phyloP scores from a whole-genome alignment of 2,888 invertebrate species.

The Malthinus flaveolus region DNA sequence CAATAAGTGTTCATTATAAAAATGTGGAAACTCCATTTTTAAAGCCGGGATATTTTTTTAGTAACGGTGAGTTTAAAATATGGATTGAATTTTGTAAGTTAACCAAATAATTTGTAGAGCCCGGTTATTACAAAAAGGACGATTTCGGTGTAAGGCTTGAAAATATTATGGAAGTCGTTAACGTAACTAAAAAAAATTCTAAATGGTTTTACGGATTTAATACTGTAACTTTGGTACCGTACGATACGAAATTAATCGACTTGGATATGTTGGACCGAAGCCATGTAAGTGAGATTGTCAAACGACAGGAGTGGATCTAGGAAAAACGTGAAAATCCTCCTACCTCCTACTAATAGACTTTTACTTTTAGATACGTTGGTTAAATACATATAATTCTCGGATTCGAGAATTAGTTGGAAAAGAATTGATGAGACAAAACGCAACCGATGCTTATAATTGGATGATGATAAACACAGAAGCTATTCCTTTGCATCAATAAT shows the following conservation, averaged over 20 bases:
- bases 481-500: conserved; percentile 55
- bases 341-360: not conserved
- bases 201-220: conserved; percentile 71
- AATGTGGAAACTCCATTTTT: conserved; percentile 62
- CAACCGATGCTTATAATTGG: conserved; percentile 77
- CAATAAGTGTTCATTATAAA: conserved; percentile 71
- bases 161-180: conserved; percentile 76
- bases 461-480: conserved; percentile 79
- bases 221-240: conserved; percentile 83
- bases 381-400: conserved; percentile 76
- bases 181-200: conserved; percentile 52
- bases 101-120: conserved; percentile 61
- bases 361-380: conserved; percentile 70
- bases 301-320: too few relatives aligned
- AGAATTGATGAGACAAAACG: conserved; percentile 70
- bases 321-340: too few relatives aligned
- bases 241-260: conserved; percentile 84
- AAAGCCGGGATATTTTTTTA: conserved; percentile 76
- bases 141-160: conserved; percentile 88
- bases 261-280: conserved; percentile 71
- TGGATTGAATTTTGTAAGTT: not conserved
- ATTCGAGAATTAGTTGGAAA: conserved; percentile 73
- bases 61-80: conserved; percentile 62
- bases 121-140: conserved; percentile 84
- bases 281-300: conserved; percentile 72